Evolutionary conservation across 2,113 vertebrate genomes (phyloP).

Genomic region (Aphyosemion australe): DNA sequence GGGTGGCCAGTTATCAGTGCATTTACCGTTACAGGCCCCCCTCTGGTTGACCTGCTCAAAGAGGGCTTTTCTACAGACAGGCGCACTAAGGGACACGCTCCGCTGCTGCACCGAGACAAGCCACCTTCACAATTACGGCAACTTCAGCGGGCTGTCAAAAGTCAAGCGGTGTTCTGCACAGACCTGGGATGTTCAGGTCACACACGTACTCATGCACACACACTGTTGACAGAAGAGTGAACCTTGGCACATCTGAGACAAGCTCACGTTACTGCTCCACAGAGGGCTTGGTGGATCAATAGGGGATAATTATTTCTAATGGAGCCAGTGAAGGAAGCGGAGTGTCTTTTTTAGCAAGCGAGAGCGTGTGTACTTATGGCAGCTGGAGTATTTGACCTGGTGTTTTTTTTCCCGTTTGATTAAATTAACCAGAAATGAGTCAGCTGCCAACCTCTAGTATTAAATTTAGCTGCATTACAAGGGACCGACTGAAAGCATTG

Average conservation of each 20-base stretch:
- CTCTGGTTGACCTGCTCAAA: slow-evolving; percentile 55
- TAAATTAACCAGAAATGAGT: slow-evolving; percentile 28
- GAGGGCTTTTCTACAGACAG: slow-evolving; percentile 43
- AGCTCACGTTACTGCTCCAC: slow-evolving; percentile 40
- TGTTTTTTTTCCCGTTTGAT: slow-evolving; percentile 10
- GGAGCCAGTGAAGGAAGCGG: slow-evolving; percentile 39
- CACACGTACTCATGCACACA: neutral
- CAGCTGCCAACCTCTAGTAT: neutral
- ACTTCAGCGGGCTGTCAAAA: slow-evolving; percentile 37
- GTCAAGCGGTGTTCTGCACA: slow-evolving; percentile 26
- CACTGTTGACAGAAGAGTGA: slow-evolving; percentile 41
- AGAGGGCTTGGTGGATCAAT: slow-evolving; percentile 49
- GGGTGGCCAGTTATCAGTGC: slow-evolving; percentile 65
- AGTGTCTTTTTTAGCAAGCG: slow-evolving; percentile 36
- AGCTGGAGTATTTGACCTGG: slow-evolving; percentile 15
- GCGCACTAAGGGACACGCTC: slow-evolving; percentile 40
- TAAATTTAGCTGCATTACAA: neutral
- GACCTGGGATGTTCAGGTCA: slow-evolving; percentile 34
- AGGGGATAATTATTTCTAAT: slow-evolving; percentile 70
- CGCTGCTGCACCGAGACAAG: slow-evolving; percentile 27
- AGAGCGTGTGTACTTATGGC: slow-evolving; percentile 20
- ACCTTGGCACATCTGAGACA: slow-evolving; percentile 36
- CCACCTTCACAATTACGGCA: slow-evolving; percentile 37
- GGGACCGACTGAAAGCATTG: neutral
- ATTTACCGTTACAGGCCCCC: slow-evolving; percentile 50